Conservation (phyloP, 1,140 invertebrate genomes). For the Drosophila punjabiensis region DNA sequence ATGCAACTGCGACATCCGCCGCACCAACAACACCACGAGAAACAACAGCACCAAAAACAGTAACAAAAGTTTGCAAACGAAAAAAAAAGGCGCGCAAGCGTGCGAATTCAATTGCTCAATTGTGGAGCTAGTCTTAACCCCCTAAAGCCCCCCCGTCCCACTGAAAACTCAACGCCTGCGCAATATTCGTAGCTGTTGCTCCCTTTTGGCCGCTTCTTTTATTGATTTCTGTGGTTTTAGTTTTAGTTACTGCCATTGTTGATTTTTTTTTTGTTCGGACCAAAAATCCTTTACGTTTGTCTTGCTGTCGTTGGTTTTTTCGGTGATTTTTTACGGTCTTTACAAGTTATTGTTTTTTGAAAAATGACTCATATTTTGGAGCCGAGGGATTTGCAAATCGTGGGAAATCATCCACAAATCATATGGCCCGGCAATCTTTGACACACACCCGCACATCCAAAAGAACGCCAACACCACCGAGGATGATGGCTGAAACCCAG, state of each 20-base stretch:
- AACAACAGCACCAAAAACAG: constrained; percentile 25
- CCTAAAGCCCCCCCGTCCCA: neutral
- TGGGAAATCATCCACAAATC: constrained; percentile 71
- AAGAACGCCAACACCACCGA: constrained; percentile 50
- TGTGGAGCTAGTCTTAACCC: constrained; percentile 50
- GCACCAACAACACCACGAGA: constrained; percentile 39
- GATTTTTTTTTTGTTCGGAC: constrained; percentile 39
- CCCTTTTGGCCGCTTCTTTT: constrained; percentile 71
- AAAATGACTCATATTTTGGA: constrained; percentile 69
- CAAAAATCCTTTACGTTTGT: constrained; percentile 42
- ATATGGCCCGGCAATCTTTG: constrained; percentile 55
- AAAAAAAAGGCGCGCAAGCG: constrained; percentile 80
- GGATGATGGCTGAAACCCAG: constrained; percentile 31
- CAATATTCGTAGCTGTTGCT: constrained; percentile 60
- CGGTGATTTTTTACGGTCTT: constrained; percentile 42
- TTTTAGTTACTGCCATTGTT: constrained; percentile 61
- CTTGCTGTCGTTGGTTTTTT: constrained; percentile 48
- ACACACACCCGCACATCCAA: constrained; percentile 67
- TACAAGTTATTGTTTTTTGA: constrained; percentile 77
- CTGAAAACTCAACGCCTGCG: constrained; percentile 63
- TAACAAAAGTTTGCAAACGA: constrained; percentile 25
- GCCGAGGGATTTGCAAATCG: constrained; percentile 64
- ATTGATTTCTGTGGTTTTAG: constrained; percentile 83
- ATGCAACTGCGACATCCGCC: constrained; percentile 80
- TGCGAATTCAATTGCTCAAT: constrained; percentile 84